Evolutionary conservation across 2,113 vertebrate genomes (phyloP).

Genomic region (Ceuthmochares aereus): DNA sequence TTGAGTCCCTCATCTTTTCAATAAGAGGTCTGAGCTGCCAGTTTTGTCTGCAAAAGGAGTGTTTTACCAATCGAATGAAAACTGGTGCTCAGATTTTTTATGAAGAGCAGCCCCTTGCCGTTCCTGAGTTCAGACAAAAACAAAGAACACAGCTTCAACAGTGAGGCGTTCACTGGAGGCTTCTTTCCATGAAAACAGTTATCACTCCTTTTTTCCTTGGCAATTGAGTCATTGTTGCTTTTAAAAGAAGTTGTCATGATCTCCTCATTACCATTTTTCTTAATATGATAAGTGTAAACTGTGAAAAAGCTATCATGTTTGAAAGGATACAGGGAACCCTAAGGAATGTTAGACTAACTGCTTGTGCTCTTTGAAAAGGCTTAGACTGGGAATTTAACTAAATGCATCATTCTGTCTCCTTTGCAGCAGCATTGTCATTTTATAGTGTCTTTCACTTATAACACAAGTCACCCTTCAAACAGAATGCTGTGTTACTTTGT

Average conservation of each 20-base stretch:
- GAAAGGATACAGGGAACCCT: slow-evolving; percentile 54
- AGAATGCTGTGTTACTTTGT: not conserved
- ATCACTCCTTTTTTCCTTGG: slow-evolving; percentile 48
- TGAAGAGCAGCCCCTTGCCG: slow-evolving; percentile 28
- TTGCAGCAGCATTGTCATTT: slow-evolving; percentile 45
- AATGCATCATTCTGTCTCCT: slow-evolving; percentile 44
- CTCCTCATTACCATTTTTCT: slow-evolving; percentile 74
- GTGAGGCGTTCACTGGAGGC: slow-evolving; percentile 40
- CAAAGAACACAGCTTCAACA: slow-evolving; percentile 31
- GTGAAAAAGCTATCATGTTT: slow-evolving; percentile 57
- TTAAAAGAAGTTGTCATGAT: slow-evolving; percentile 70
- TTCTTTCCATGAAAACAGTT: slow-evolving; percentile 70
- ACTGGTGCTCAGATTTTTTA: slow-evolving; percentile 35
- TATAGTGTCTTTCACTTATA: not conserved
- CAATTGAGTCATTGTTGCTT: slow-evolving; percentile 66
- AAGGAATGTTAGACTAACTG: slow-evolving; percentile 40
- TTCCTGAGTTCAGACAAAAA: slow-evolving; percentile 53
- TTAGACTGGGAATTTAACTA: slow-evolving; percentile 33
- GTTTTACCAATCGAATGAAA: slow-evolving; percentile 7
- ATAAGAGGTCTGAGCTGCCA: slow-evolving; percentile 18
- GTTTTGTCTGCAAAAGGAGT: slow-evolving; percentile 45
- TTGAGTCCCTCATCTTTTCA: not conserved
- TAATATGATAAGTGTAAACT: slow-evolving; percentile 72
- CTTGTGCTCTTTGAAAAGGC: slow-evolving; percentile 50
- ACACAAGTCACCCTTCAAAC: slow-evolving; percentile 19